phyloP scores from a whole-genome alignment of 2,888 invertebrate genomes.

The Meta bourneti region DNA sequence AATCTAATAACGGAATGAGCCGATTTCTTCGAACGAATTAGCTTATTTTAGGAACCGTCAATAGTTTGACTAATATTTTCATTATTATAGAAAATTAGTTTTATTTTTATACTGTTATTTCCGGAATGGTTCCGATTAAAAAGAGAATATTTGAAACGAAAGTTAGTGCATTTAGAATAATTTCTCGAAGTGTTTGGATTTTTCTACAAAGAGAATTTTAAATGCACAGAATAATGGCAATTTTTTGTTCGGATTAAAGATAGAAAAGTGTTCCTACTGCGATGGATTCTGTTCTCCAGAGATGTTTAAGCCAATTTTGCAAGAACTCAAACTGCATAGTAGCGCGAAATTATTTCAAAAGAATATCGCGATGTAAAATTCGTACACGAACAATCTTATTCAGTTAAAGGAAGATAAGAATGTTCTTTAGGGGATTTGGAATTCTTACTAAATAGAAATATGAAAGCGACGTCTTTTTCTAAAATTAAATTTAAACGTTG shows the following conservation, averaged over 20 bases:
- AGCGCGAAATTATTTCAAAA: not conserved
- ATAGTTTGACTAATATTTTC: too few species aligned
- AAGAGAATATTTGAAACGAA: not conserved
- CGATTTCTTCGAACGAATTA: too few species aligned
- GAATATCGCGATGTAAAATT: not conserved
- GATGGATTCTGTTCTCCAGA: not conserved
- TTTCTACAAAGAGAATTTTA: not conserved
- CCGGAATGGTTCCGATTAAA: not conserved
- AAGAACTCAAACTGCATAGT: not conserved
- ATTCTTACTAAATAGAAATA: too few species aligned
- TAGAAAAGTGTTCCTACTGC: not conserved
- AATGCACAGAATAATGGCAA: not conserved
- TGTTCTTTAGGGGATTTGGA: too few species aligned
- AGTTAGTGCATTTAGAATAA: not conserved
- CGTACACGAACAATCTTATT: not conserved
- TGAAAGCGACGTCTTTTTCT: too few species aligned
- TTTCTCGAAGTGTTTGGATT: not conserved
- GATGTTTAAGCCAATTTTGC: not conserved
- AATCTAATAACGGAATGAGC: too few species aligned
- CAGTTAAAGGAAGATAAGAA: not conserved
- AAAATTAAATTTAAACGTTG: too few species aligned
- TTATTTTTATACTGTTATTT: too few species aligned
- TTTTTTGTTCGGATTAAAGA: not conserved
- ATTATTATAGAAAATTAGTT: too few species aligned
- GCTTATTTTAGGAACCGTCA: too few species aligned